phyloP scores from a whole-genome alignment of 1,140 invertebrate species.

The Metopolophium dirhodum region DNA sequence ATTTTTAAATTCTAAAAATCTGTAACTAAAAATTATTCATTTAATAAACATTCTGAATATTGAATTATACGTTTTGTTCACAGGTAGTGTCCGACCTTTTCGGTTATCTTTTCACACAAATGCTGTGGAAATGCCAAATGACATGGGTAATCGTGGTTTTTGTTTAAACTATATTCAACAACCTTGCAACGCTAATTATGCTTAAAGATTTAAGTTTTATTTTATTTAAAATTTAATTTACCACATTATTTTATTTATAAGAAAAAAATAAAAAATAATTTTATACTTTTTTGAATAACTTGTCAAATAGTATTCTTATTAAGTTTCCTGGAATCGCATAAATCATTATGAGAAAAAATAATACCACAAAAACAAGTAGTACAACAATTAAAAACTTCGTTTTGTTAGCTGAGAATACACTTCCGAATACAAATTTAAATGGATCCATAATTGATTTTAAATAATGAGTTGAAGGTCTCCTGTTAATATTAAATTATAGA shows the following conservation, averaged over 20 bases:
- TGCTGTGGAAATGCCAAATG: conserved; percentile 74
- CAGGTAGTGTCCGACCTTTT: conserved; percentile 80
- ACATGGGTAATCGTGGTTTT: conserved; percentile 78
- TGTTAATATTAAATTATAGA: not conserved
- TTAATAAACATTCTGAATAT: not conserved
- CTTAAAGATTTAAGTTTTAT: not conserved
- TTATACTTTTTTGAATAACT: not conserved
- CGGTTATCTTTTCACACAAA: conserved; percentile 79
- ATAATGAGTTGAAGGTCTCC: not conserved
- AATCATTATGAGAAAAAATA: not conserved
- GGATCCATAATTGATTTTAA: not conserved
- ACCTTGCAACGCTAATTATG: conserved; percentile 70
- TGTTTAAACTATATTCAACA: conserved; percentile 84
- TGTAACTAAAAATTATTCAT: not conserved
- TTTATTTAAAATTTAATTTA: not conserved
- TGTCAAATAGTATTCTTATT: conserved; percentile 8
- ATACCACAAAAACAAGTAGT: not conserved
- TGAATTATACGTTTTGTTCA: conserved; percentile 59
- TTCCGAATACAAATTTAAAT: not conserved
- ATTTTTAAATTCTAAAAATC: not conserved
- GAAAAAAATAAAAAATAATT: not conserved
- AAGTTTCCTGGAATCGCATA: conserved; percentile 27
- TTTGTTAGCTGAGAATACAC: conserved; percentile 10
- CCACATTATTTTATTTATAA: not conserved
- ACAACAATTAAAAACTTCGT: not conserved